These are phyloP conservation scores for Hydraecia micacea DNA, from an alignment of 2,888 invertebrate species.

Conservation along the genomic window DNA sequence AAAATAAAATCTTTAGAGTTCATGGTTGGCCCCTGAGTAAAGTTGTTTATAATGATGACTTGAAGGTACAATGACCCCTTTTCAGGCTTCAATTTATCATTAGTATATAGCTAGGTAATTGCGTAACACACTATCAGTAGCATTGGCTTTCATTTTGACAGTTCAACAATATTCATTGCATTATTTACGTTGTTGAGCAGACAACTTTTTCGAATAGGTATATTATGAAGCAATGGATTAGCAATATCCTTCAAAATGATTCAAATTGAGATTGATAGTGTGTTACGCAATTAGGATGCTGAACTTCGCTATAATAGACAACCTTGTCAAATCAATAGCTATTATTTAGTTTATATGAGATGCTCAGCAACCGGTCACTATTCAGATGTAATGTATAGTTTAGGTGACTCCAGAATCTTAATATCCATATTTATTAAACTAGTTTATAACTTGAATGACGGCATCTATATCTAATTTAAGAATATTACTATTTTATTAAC, in stretches of 20 bases:
- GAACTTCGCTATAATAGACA: not conserved
- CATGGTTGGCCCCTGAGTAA: not conserved
- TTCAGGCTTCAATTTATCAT: not conserved
- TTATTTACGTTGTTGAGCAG: no score
- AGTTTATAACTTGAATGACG: conserved; percentile 25
- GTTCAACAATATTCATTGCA: no score
- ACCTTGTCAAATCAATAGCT: not conserved
- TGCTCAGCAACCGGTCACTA: not conserved
- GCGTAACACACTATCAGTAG: no score
- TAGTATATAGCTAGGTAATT: not conserved
- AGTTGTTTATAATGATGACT: not conserved
- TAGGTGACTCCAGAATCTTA: conserved; percentile 14
- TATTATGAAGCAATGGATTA: no score
- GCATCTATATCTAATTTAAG: conserved; percentile 20
- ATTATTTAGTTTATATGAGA: no score
- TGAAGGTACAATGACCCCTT: not conserved
- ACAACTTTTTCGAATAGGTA: no score
- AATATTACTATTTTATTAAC: conserved; percentile 19
- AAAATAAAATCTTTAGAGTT: not conserved
- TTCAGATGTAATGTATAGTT: not conserved
- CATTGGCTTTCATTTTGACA: no score
- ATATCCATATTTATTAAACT: conserved; percentile 22
- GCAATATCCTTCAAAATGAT: no score
- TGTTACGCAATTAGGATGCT: no score
- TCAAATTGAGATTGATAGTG: no score